Conservation (phyloP, 2,113 vertebrate genomes). For the Lasiurus cinereus region DNA sequence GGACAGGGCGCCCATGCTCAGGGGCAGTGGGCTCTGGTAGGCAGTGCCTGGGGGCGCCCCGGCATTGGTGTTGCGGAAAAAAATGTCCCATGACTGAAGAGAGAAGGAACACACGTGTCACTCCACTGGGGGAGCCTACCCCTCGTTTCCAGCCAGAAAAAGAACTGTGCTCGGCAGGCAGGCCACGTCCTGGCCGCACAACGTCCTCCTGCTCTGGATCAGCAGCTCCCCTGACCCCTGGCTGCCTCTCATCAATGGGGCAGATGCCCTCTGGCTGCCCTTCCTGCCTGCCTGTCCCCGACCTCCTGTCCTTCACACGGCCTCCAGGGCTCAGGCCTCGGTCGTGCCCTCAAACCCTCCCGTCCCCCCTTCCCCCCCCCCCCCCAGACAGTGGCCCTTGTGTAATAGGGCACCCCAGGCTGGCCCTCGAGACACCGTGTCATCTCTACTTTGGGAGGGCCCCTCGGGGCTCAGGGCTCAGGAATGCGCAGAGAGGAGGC, state of each 20-base stretch:
- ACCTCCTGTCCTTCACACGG: background rate
- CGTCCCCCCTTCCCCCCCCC: too few relatives aligned
- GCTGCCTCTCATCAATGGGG: background rate
- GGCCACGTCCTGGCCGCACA: background rate
- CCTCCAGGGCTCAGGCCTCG: background rate
- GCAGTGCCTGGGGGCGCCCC: conserved; percentile 93
- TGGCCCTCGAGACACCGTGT: background rate
- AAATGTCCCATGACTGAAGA: conserved; percentile 96
- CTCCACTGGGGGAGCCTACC: background rate
- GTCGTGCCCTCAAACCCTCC: background rate
- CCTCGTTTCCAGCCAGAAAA: background rate
- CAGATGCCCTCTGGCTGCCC: background rate
- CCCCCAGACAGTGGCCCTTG: background rate
- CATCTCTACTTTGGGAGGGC: background rate
- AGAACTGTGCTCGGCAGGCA: background rate
- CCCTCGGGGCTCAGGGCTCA: background rate
- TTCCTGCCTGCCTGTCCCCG: background rate
- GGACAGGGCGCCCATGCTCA: conserved; percentile 84
- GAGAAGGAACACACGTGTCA: conserved; percentile 59
- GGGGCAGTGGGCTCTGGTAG: conserved; percentile 92
- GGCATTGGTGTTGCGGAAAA: conserved; percentile 94
- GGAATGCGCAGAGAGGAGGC: background rate
- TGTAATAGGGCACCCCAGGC: background rate
- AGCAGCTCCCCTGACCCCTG: background rate
- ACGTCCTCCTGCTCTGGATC: background rate